Base-by-base conservation (phyloP, 23 tunicate genomes). In the Halocynthia aurantium region DNA sequence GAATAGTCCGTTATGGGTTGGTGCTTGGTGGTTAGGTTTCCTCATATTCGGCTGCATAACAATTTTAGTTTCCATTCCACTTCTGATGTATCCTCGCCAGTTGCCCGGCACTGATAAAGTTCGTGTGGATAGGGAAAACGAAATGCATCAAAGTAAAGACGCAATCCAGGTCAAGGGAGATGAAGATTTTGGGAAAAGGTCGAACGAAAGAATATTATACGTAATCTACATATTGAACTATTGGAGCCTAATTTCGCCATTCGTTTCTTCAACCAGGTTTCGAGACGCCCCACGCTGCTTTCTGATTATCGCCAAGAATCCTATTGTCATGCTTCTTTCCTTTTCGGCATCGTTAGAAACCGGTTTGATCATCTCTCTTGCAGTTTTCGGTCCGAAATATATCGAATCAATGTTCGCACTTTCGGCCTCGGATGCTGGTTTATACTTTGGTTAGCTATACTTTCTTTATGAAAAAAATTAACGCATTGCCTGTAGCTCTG, bases 11-110 rank as follows among this genome's bases (percentile, higher is more conserved):
- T 60, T 79, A 22, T 88, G 95, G 95, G 67, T 88, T 20, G 95
- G 95, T 15, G 84, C 84, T 10, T 88, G 95, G 95, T 88, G 95
- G 95, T 72, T 88, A 5, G 95, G 95, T 15, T 88, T 83, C 22
- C 52, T 88, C 5, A 63, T 83, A 10, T 88, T 77, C 40, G 95
- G 88, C 44, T 64, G 79, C 52, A 40, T 84, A 5, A 19, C 74
- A 9, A 65, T 88, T 7, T 57, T 84, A 56, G 56, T 79, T 18
- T 73, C 85, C 60, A 51, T 88, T 65, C 95, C 95, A 17, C 83
- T 88, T 17, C 71, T 83, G 19, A 69, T 88, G 40, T 71, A 77
- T 67, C 95, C 95, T 54, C 73, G 78, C 51, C 84, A 73, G 51
- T 78, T 88, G 13, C 95, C 95, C 49, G 72, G 77, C 51, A 83